Evolutionary conservation across 1,140 invertebrate species (phyloP).

Genomic region (Pachypeltis micranthus): DNA sequence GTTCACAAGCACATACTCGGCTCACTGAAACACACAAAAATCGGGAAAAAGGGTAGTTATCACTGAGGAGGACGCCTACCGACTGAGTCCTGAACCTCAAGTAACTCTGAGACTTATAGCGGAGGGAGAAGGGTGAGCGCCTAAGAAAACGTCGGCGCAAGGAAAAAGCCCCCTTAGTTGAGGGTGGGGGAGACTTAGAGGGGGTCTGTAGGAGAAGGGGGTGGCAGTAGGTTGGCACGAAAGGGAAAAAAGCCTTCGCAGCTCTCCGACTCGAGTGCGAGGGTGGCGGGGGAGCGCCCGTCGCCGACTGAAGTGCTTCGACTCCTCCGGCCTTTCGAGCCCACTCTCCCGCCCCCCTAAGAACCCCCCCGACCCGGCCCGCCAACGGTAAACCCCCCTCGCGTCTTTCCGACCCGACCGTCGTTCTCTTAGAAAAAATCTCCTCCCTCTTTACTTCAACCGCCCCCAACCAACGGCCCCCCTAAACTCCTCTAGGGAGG

Average conservation of each 20-base stretch:
- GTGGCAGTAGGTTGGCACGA: slow-evolving; percentile 14
- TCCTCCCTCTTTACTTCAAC: slow-evolving; percentile 18
- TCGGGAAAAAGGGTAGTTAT: not conserved
- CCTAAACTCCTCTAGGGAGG: slow-evolving; percentile 2
- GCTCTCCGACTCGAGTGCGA: not conserved
- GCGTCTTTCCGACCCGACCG: slow-evolving; percentile 16
- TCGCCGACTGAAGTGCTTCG: not conserved
- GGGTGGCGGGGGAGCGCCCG: slow-evolving; percentile 13
- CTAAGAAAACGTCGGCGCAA: slow-evolving; percentile 19
- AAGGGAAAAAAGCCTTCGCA: not conserved
- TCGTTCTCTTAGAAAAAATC: slow-evolving; percentile 27
- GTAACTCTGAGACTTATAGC: slow-evolving; percentile 24
- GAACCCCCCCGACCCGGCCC: no score
- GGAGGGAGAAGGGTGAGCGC: slow-evolving; percentile 19
- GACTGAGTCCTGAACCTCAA: slow-evolving; percentile 20
- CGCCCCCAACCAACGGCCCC: slow-evolving; percentile 13
- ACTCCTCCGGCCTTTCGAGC: slow-evolving; percentile 3
- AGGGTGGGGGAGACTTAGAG: slow-evolving; percentile 12
- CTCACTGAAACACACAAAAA: slow-evolving; percentile 15
- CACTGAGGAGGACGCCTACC: slow-evolving; percentile 15
- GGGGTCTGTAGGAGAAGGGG: slow-evolving; percentile 18
- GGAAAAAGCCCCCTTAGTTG: slow-evolving; percentile 17
- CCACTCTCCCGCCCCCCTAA: not conserved
- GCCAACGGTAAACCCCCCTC: no score
- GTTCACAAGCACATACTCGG: slow-evolving; percentile 12